These are phyloP conservation scores for Eumerus sabulonum DNA, from an alignment of 2,888 invertebrate species.

Conservation along the genomic window DNA sequence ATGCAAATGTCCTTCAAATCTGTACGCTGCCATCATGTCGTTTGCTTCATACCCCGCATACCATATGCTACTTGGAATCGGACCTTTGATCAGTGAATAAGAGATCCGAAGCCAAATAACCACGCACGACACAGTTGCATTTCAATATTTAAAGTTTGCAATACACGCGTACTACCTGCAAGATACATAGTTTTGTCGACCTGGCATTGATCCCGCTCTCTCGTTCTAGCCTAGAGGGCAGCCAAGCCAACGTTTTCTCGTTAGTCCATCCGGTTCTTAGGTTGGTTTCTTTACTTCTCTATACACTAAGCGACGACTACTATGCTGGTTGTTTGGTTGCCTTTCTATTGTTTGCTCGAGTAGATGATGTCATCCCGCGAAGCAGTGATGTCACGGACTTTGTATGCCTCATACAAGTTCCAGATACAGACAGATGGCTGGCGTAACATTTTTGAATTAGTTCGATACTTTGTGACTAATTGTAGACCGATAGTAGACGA, in stretches of 20 bases:
- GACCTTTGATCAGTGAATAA: not conserved
- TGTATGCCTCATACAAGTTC: not conserved
- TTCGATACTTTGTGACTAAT: slow-evolving; percentile 46
- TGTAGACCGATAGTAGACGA: slow-evolving; percentile 59
- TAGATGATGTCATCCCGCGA: slow-evolving; percentile 55
- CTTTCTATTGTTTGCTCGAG: slow-evolving; percentile 61
- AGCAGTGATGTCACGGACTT: slow-evolving; percentile 62
- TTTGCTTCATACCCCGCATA: not conserved
- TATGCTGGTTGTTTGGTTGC: slow-evolving; percentile 51
- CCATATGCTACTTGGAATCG: slow-evolving; percentile 4
- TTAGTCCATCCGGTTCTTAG: slow-evolving; percentile 45
- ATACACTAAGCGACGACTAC: no score
- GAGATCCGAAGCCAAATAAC: not conserved
- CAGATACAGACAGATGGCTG: no score
- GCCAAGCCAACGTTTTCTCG: slow-evolving; percentile 8
- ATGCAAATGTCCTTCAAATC: slow-evolving; percentile 44
- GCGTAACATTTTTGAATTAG: not conserved
- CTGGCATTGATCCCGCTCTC: not conserved
- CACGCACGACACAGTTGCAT: not conserved
- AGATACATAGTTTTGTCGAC: no score
- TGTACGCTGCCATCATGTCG: slow-evolving; percentile 20
- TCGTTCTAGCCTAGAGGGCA: not conserved
- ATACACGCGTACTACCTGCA: no score
- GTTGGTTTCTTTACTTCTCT: slow-evolving; percentile 58
- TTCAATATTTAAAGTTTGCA: no score